Conservation (phyloP, 2,113 vertebrate genomes). For the Delphinapterus leucas region DNA sequence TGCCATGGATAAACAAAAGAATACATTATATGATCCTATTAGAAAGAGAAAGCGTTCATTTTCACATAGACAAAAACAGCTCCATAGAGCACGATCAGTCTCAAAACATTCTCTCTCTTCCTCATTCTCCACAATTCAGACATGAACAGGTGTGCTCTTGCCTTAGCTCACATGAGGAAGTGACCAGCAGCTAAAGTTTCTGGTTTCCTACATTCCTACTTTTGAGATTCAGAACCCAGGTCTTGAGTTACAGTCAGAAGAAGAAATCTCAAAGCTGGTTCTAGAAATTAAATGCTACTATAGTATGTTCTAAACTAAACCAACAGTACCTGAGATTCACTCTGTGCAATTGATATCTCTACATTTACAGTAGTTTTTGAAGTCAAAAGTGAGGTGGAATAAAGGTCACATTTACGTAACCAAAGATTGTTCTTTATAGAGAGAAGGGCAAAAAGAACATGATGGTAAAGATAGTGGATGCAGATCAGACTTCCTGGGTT, state of each 20-base stretch:
- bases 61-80: background rate
- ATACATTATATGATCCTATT: background rate
- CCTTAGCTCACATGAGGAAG: background rate
- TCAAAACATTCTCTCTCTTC: conserved; percentile 7
- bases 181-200: background rate
- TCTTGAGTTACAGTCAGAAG: background rate
- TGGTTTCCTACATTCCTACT: background rate
- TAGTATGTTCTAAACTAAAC: background rate
- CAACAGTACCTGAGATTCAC: background rate
- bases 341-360: background rate
- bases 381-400: background rate
- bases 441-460: background rate
- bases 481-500: background rate
- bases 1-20: background rate
- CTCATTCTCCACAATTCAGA: background rate
- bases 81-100: background rate
- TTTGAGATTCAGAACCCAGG: background rate
- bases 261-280: background rate
- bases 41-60: background rate
- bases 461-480: background rate
- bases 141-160: background rate
- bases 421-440: conserved; percentile 1
- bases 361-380: background rate
- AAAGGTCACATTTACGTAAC: background rate
- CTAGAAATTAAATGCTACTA: background rate